phyloP scores from a whole-genome alignment of 1,140 invertebrate species.

The Pachyrhynchus sulphureomaculatus region DNA sequence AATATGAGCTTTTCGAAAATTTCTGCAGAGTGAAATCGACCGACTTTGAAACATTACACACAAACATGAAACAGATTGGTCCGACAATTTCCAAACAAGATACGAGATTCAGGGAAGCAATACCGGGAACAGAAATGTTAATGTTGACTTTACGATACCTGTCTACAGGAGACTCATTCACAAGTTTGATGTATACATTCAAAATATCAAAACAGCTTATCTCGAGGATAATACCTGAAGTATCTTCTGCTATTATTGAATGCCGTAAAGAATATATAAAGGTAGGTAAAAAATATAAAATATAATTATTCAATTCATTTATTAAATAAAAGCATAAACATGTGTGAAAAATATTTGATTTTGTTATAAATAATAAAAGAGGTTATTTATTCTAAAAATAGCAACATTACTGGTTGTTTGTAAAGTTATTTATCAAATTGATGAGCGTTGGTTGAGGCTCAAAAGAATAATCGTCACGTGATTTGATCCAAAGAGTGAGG shows the following conservation, averaged over 20 bases:
- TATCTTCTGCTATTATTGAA: conserved; percentile 33
- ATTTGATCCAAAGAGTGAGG: too few species aligned
- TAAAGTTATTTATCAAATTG: too few species aligned
- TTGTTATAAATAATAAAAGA: too few species aligned
- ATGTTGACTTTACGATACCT: conserved; percentile 43
- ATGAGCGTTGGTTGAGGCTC: too few species aligned
- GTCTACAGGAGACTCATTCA: conserved; percentile 44
- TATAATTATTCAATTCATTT: too few species aligned
- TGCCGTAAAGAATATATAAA: conserved; percentile 14
- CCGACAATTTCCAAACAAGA: conserved; percentile 39
- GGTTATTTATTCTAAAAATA: too few species aligned
- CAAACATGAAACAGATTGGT: conserved; percentile 30
- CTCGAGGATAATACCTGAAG: conserved; percentile 44
- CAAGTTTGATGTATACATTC: conserved; percentile 37
- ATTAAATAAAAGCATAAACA: too few species aligned
- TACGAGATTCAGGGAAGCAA: conserved; percentile 39
- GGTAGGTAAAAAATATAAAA: too few species aligned
- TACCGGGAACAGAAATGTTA: conserved; percentile 36
- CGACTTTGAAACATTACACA: conserved; percentile 41
- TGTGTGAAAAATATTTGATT: too few species aligned
- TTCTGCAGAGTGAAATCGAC: conserved; percentile 34
- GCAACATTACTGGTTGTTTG: too few species aligned
- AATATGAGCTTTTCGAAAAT: conserved; percentile 19
- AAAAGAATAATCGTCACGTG: too few species aligned
- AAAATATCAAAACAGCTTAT: conserved; percentile 44